phyloP scores from a whole-genome alignment of 2,797 vertebrate species.

The Protonibea diacanthus region DNA sequence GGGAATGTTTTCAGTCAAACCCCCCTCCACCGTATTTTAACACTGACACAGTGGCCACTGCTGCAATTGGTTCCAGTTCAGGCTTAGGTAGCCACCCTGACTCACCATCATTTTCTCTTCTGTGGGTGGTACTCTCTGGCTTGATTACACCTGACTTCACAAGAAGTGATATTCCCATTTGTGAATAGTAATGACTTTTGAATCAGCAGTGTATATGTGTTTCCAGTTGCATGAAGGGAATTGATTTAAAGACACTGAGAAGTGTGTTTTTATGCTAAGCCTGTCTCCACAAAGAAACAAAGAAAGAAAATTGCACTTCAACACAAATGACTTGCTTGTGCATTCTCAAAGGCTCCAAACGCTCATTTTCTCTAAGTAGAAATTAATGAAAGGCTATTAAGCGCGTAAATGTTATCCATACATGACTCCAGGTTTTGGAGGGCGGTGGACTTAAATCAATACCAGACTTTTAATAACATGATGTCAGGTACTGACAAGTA shows the following conservation, averaged over 20 bases:
- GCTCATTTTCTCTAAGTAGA: constrained; percentile 14
- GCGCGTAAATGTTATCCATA: constrained; percentile 38
- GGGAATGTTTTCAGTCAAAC: constrained; percentile 47
- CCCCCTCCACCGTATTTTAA: constrained; percentile 28
- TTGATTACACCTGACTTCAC: constrained; percentile 13
- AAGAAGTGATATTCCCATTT: constrained; percentile 9
- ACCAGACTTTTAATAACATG: constrained; percentile 52
- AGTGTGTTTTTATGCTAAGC: not conserved
- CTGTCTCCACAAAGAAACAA: not conserved
- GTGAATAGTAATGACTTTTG: constrained; percentile 16
- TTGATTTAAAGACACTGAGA: constrained; percentile 24
- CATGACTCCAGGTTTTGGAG: constrained; percentile 46
- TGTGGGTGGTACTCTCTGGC: constrained; percentile 13
- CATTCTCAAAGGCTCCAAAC: constrained; percentile 15
- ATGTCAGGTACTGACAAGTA: constrained; percentile 51
- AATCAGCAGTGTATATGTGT: not conserved
- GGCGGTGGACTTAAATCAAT: constrained; percentile 55
- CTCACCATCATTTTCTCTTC: constrained; percentile 16
- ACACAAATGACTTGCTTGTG: constrained; percentile 24
- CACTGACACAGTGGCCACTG: not conserved
- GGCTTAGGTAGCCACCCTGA: constrained; percentile 6
- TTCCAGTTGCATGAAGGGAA: constrained; percentile 11
- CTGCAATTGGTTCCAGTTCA: constrained; percentile 25
- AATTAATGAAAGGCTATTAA: constrained; percentile 56
- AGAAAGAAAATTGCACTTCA: constrained; percentile 9